phyloP scores from a whole-genome alignment of 2,888 invertebrate genomes.

The Cataglyphis altisquamis region DNA sequence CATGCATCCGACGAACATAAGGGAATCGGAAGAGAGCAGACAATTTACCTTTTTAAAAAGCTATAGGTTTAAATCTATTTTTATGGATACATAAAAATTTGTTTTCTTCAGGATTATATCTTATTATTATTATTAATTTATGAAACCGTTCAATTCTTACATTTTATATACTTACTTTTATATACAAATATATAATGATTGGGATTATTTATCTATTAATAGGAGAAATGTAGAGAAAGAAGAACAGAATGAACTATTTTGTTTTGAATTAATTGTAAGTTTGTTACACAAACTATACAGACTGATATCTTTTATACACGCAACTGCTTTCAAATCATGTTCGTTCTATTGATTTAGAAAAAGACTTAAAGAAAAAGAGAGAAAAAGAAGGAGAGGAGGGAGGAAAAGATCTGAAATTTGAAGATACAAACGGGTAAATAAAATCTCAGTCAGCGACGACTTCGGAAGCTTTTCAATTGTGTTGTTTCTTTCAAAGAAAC shows the following conservation, averaged over 20 bases:
- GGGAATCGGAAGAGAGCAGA: background rate
- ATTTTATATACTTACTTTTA: background rate
- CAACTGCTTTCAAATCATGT: slow-evolving; percentile 47
- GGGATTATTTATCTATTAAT: background rate
- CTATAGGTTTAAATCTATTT: slow-evolving; percentile 1
- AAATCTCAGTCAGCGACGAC: slow-evolving; percentile 31
- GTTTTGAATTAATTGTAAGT: slow-evolving; percentile 20
- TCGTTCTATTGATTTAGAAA: slow-evolving; percentile 50
- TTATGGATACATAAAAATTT: background rate
- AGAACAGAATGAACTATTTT: slow-evolving; percentile 20
- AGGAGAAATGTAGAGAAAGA: background rate
- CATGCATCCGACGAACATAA: slow-evolving; percentile 38
- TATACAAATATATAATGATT: background rate
- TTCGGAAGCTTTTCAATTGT: slow-evolving; percentile 28
- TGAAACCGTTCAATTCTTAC: background rate
- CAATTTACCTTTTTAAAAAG: slow-evolving; percentile 33
- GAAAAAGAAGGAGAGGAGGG: background rate
- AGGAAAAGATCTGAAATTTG: slow-evolving; percentile 5
- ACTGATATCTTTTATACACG: slow-evolving; percentile 42
- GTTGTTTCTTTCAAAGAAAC: slow-evolving; percentile 39
- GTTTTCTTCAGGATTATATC: background rate
- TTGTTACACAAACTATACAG: slow-evolving; percentile 35
- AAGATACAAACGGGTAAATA: slow-evolving; percentile 51
- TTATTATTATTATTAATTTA: slow-evolving; percentile 6
- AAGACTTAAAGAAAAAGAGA: background rate